These are phyloP conservation scores for Delia radicum DNA, from an alignment of 1,140 invertebrate genomes.

Conservation along the genomic window DNA sequence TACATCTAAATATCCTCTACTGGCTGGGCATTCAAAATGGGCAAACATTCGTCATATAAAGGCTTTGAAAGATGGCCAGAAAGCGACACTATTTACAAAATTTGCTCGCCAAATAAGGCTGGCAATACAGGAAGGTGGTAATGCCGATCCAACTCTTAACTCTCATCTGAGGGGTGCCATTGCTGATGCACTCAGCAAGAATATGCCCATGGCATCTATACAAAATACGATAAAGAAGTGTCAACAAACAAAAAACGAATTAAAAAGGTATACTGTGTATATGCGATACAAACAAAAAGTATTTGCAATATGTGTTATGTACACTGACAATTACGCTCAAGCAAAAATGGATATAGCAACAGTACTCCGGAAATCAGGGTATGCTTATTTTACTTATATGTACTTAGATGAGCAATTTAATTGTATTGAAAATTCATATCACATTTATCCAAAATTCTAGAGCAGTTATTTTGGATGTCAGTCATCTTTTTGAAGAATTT, in stretches of 20 bases:
- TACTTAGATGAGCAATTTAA: too few species aligned
- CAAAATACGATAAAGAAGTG: constrained; percentile 60
- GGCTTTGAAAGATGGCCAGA: constrained; percentile 63
- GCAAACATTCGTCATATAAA: constrained; percentile 71
- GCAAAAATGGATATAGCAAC: constrained; percentile 52
- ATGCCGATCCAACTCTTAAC: constrained; percentile 62
- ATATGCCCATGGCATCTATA: constrained; percentile 63
- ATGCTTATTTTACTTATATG: too few species aligned
- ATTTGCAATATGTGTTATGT: constrained; percentile 43
- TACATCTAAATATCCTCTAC: constrained; percentile 42
- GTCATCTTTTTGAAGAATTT: constrained; percentile 59
- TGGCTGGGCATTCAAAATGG: constrained; percentile 77
- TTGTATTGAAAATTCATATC: too few species aligned
- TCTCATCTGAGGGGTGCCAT: constrained; percentile 60
- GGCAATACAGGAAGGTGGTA: constrained; percentile 61
- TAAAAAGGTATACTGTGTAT: constrained; percentile 51
- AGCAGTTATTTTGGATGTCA: constrained; percentile 39
- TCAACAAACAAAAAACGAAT: constrained; percentile 42
- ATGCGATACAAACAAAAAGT: constrained; percentile 50
- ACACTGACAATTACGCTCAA: constrained; percentile 44
- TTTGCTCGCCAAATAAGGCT: constrained; percentile 60
- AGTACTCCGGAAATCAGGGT: constrained; percentile 58
- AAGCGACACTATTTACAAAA: constrained; percentile 54
- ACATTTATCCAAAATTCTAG: too few species aligned
- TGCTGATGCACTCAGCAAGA: constrained; percentile 61